Evolutionary conservation across 2,113 vertebrate species (phyloP), one percentile per base, ranked within the genome.

Genomic region (Poeciliopsis prolifica): DNA sequence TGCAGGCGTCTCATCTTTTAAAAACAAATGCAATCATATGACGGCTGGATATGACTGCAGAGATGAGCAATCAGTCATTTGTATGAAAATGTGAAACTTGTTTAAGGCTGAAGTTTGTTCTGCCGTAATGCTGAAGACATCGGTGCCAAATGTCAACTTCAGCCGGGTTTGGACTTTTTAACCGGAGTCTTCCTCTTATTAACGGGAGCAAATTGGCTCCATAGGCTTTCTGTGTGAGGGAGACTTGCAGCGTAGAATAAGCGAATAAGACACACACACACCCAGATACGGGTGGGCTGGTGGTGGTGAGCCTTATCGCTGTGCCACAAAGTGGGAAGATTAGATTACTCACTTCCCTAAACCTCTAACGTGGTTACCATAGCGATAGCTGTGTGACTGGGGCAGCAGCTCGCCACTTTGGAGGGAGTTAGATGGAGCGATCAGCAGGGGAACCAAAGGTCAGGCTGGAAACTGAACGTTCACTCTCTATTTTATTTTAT

Each of bases 301-400:
- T 81, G 5, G 74, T 80, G 75, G 88, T 24, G 19, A 80, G 83
- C 81, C 91, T 92, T 90, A 89, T 90, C 86, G 71, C 84, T 75
- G 75, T 70, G 83, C 77, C 77, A 86, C 91, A 89, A 92, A 93
- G 89, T 87, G 88, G 82, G 71, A 90, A 90, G 91, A 94, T 93
- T 92, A 92, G 91, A 95, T 95, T 91, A 93, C 87, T 90, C 86
- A 86, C 85, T 91, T 91, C 84, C 87, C 89, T 90, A 90, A 92
- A 91, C 90, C 92, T 91, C 90, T 90, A 92, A 92, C 88, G 91
- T 92, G 89, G 91, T 95, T 94, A 89, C 93, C 93, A 94, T 95
- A 87, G 93, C 74, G 88, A 93, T 90, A 82, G 82, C 86, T 30
- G 76, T 63, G 83, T 60, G 82, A 89, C 88, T 67, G 80, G 75